Conservation (phyloP, 2,113 vertebrate species). For the Stigmatopora argus region DNA sequence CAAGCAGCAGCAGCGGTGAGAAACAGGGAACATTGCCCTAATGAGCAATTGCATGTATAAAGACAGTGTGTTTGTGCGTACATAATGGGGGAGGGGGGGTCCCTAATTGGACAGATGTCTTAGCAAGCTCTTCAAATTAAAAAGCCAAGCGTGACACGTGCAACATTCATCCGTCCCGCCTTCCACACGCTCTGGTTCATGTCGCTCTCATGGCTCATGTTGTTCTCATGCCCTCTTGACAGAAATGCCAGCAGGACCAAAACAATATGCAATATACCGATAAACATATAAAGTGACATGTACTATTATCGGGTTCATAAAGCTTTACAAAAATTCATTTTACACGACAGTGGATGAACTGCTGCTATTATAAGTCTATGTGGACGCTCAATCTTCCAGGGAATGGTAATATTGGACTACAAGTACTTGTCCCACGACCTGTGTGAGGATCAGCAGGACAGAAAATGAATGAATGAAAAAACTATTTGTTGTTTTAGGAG, state of each 20-base stretch:
- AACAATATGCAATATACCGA: constrained; percentile 7
- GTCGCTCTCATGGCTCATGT: constrained; percentile 22
- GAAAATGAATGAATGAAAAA: too few relatives aligned
- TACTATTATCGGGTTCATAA: not conserved
- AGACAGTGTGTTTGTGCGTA: constrained; percentile 3
- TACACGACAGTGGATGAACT: not conserved
- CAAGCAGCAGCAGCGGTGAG: constrained; percentile 30
- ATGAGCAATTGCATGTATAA: constrained; percentile 48
- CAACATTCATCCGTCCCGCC: constrained; percentile 17
- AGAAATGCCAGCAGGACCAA: constrained; percentile 35
- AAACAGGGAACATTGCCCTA: constrained; percentile 48
- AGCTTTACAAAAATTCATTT: not conserved
- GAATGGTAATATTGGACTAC: too few relatives aligned
- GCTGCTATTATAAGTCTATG: not conserved
- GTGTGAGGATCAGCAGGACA: too few relatives aligned
- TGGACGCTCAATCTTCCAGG: too few relatives aligned
- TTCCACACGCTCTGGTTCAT: constrained; percentile 11
- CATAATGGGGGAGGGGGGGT: constrained; percentile 17
- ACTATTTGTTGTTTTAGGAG: not conserved
- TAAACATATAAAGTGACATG: not conserved
- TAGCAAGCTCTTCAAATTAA: constrained; percentile 39
- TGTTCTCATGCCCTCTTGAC: constrained; percentile 38
- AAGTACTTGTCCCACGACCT: not conserved
- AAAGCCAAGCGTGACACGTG: constrained; percentile 39
- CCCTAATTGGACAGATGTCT: constrained; percentile 59